A percentile compares a stretch with the other conserved stretches of the same genome.
These are phyloP conservation scores for Heliconius cydno DNA, from an alignment of 2,888 invertebrate species.

Conservation along the genomic window DNA sequence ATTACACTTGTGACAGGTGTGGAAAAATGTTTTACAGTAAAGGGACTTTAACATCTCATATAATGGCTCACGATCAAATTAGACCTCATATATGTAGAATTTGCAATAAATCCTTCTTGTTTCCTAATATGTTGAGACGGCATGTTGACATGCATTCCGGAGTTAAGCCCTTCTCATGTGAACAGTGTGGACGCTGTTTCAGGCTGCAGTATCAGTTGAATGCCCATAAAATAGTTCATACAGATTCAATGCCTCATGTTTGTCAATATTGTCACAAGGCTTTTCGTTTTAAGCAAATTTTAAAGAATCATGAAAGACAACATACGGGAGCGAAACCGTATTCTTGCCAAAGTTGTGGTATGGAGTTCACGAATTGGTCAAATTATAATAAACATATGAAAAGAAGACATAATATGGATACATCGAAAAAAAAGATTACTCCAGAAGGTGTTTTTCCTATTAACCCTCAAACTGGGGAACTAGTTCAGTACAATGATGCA, in stretches of 20 bases:
- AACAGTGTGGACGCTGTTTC: slow-evolving; percentile 74
- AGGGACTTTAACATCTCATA: slow-evolving; percentile 74
- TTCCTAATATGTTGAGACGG: slow-evolving; percentile 72
- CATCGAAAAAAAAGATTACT: slow-evolving; percentile 80
- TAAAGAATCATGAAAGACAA: slow-evolving; percentile 88
- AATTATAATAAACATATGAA: slow-evolving; percentile 93
- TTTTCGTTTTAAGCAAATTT: slow-evolving; percentile 89
- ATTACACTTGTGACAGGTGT: slow-evolving; percentile 76
- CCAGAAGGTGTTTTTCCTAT: slow-evolving; percentile 79
- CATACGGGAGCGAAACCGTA: slow-evolving; percentile 89
- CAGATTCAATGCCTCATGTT: slow-evolving; percentile 90
- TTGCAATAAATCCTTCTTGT: slow-evolving; percentile 73
- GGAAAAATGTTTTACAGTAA: slow-evolving; percentile 78
- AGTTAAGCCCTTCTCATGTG: slow-evolving; percentile 73
- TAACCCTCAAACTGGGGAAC: slow-evolving; percentile 74
- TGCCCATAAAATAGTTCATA: slow-evolving; percentile 90
- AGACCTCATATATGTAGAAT: slow-evolving; percentile 73
- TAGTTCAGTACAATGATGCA: slow-evolving; percentile 67
- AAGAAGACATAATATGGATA: slow-evolving; percentile 85
- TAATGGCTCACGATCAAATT: slow-evolving; percentile 73
- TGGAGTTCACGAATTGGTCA: slow-evolving; percentile 91
- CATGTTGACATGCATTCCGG: slow-evolving; percentile 78
- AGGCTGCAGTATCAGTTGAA: slow-evolving; percentile 88
- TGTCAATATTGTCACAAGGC: slow-evolving; percentile 90
- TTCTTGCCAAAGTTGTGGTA: slow-evolving; percentile 87